Percentiles rank a stretch among this genome's conserved stretches.
Evolutionary conservation across 1,140 invertebrate genomes (phyloP).

Genomic region (Arion vulgaris): DNA sequence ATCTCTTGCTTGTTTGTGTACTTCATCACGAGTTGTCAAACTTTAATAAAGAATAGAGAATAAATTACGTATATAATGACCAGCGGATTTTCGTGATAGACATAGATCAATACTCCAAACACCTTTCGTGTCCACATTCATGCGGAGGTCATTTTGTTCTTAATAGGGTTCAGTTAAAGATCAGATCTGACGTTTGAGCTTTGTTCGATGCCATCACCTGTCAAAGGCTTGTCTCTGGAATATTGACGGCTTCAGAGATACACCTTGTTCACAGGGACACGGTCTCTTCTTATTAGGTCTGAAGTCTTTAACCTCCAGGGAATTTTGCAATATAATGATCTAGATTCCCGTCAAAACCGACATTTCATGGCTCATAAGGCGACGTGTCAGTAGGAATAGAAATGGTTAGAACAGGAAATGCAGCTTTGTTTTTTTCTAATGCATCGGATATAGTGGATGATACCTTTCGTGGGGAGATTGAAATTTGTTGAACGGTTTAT

Average conservation of each 20-base stretch:
- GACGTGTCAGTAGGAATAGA: background rate
- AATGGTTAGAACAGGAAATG: background rate
- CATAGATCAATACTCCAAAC: background rate
- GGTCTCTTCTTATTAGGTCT: background rate
- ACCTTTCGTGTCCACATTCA: background rate
- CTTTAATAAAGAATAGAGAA: background rate
- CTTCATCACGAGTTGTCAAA: background rate
- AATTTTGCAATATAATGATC: background rate
- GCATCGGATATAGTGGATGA: background rate
- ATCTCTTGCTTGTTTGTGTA: background rate
- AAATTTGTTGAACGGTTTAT: too few relatives aligned
- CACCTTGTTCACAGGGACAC: background rate
- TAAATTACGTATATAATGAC: background rate
- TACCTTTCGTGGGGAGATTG: too few relatives aligned
- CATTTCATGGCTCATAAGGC: background rate
- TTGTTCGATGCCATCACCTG: constrained; percentile 11
- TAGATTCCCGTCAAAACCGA: background rate
- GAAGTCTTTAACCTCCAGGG: background rate
- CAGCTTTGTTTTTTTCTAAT: background rate
- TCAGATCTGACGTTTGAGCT: constrained; percentile 5
- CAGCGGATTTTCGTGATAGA: background rate
- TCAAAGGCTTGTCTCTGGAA: background rate
- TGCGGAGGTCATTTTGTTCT: background rate
- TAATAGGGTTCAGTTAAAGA: background rate
- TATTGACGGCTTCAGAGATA: background rate